These are phyloP conservation scores for Parotocinclus haroldoi DNA, from an alignment of 2,797 vertebrate genomes.

Conservation along the genomic window DNA sequence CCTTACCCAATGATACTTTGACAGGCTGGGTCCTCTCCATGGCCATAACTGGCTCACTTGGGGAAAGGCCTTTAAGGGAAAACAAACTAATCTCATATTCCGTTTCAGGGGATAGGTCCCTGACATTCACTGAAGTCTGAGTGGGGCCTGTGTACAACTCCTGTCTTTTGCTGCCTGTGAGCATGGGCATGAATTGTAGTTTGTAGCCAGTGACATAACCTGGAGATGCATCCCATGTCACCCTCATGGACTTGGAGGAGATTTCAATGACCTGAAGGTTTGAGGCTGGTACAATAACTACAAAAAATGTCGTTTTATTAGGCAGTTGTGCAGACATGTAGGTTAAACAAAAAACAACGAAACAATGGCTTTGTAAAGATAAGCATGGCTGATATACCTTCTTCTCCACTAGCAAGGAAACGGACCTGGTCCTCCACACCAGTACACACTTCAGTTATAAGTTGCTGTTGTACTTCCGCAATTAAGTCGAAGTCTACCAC, in stretches of 20 bases:
- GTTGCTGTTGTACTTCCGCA: slow-evolving; percentile 85
- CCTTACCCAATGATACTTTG: slow-evolving; percentile 87
- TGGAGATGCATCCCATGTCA: slow-evolving; percentile 84
- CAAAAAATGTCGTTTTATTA: slow-evolving; percentile 28
- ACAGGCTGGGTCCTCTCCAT: slow-evolving; percentile 93
- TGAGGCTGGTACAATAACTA: slow-evolving; percentile 88
- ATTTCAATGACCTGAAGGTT: slow-evolving; percentile 87
- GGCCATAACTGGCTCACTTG: slow-evolving; percentile 83
- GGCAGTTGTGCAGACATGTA: not conserved
- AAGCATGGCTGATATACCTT: slow-evolving; percentile 73
- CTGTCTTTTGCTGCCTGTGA: slow-evolving; percentile 83
- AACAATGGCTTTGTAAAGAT: not conserved
- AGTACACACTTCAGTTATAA: slow-evolving; percentile 89
- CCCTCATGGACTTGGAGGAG: slow-evolving; percentile 89
- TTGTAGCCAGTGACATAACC: slow-evolving; percentile 91
- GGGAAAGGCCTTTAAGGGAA: slow-evolving; percentile 86
- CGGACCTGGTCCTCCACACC: slow-evolving; percentile 92
- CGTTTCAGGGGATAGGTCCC: slow-evolving; percentile 91
- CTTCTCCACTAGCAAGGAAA: slow-evolving; percentile 85
- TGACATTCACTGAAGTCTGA: slow-evolving; percentile 84
- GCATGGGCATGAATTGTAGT: slow-evolving; percentile 85
- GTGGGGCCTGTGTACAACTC: slow-evolving; percentile 84
- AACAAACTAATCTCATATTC: slow-evolving; percentile 92
- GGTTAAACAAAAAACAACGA: not conserved
- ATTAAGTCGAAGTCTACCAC: slow-evolving; percentile 94